Evolutionary conservation across 53 echinoderm and acorn worm species (phyloP).

Genomic region (Zoroaster sp.): DNA sequence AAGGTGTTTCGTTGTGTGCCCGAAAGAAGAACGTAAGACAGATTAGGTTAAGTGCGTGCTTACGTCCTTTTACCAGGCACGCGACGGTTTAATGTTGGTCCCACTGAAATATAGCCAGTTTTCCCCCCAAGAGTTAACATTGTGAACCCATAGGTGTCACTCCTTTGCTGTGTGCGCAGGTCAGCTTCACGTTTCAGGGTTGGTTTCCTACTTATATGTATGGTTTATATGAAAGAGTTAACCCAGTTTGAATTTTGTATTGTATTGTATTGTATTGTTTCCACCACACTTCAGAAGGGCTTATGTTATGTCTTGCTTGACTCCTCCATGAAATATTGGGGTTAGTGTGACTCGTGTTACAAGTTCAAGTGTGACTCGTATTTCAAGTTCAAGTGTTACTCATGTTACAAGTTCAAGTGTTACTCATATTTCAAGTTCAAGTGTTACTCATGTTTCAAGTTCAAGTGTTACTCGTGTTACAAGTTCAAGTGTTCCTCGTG

Average conservation of each 20-base stretch:
- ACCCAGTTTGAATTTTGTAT: neutral
- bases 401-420: neutral
- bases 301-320: neutral
- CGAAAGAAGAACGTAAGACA: too few species aligned
- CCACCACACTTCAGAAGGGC: neutral
- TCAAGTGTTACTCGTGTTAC: neutral
- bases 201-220: too few species aligned
- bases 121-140: too few species aligned
- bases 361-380: neutral
- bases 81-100: too few species aligned
- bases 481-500: neutral
- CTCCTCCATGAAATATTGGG: neutral
- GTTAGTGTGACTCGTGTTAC: neutral
- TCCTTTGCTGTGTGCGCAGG: too few species aligned
- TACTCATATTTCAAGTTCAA: neutral
- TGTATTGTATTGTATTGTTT: neutral
- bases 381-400: neutral
- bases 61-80: too few species aligned
- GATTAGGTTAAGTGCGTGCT: too few species aligned
- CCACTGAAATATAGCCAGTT: too few species aligned
- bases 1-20: too few species aligned
- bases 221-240: neutral
- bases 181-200: too few species aligned
- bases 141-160: too few species aligned
- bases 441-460: neutral